phyloP scores from a whole-genome alignment of 2,888 invertebrate species.

The Prosopocoilus inquinatus region DNA sequence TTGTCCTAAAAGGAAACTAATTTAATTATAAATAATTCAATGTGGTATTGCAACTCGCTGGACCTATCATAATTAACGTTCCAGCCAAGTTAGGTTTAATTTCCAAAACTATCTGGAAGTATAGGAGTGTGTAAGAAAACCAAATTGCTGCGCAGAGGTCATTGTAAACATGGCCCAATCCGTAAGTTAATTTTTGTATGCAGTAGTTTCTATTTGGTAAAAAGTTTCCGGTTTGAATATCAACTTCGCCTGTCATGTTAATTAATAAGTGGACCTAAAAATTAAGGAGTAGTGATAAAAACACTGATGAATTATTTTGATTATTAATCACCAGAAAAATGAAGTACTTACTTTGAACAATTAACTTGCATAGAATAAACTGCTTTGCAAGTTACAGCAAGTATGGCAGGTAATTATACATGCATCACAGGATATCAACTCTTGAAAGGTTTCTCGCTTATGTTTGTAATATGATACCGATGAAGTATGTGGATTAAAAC shows the following conservation, averaged over 20 bases:
- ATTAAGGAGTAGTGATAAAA: no score
- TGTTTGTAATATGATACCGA: no score
- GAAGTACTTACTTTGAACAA: not conserved
- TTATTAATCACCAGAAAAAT: not conserved
- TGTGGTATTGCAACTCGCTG: not conserved
- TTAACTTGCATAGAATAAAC: not conserved
- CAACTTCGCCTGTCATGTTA: not conserved
- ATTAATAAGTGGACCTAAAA: not conserved
- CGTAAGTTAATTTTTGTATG: conserved; percentile 55
- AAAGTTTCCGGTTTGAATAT: not conserved
- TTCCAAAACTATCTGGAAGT: conserved; percentile 64
- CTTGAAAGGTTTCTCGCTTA: no score
- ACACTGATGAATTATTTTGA: not conserved
- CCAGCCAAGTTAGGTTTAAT: conserved; percentile 60
- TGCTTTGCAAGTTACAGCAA: not conserved
- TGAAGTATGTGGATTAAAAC: no score
- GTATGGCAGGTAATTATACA: not conserved
- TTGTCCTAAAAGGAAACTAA: conserved; percentile 59
- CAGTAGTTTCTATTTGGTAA: not conserved
- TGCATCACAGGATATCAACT: no score
- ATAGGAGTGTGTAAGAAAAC: conserved; percentile 89
- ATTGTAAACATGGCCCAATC: conserved; percentile 85
- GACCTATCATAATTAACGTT: conserved; percentile 67
- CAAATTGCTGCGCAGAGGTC: conserved; percentile 92
- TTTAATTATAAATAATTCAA: conserved; percentile 5